Evolutionary conservation across 2,797 vertebrate genomes (phyloP).

Genomic region (Neostethus bicornis): DNA sequence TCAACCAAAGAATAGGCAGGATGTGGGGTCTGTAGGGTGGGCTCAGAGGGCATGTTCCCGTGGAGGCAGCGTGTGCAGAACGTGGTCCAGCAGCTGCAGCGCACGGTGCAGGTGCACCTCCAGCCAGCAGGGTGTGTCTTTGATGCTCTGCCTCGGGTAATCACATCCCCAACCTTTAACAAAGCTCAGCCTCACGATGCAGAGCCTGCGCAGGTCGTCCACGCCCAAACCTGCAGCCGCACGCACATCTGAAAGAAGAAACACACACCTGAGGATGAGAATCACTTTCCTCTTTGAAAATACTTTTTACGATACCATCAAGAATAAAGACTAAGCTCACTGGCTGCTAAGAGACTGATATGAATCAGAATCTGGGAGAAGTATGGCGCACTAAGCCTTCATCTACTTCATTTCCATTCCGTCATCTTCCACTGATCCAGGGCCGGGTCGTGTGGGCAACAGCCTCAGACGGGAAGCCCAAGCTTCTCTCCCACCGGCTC

Average conservation of each 20-base stretch:
- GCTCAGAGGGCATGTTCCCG: constrained; percentile 42
- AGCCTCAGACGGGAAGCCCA: no score
- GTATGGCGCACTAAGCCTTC: no score
- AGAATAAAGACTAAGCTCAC: no score
- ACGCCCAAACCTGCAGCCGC: constrained; percentile 78
- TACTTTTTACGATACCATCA: no score
- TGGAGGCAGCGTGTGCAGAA: constrained; percentile 80
- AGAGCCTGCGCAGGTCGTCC: constrained; percentile 81
- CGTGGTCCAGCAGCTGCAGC: constrained; percentile 84
- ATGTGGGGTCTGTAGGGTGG: constrained; percentile 14
- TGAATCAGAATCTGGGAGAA: no score
- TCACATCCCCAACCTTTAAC: constrained; percentile 87
- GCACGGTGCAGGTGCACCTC: constrained; percentile 84
- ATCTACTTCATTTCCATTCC: no score
- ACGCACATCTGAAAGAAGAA: constrained; percentile 65
- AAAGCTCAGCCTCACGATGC: constrained; percentile 83
- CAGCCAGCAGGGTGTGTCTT: constrained; percentile 86
- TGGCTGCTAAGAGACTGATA: no score
- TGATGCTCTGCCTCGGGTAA: constrained; percentile 84
- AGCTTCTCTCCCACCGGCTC: no score
- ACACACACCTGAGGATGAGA: not conserved
- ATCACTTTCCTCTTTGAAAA: no score
- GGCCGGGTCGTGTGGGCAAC: no score
- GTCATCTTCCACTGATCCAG: no score
- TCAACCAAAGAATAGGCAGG: constrained; percentile 9